These are phyloP conservation scores for Anthrax anthrax DNA, from an alignment of 2,888 invertebrate species.

Conservation along the genomic window DNA sequence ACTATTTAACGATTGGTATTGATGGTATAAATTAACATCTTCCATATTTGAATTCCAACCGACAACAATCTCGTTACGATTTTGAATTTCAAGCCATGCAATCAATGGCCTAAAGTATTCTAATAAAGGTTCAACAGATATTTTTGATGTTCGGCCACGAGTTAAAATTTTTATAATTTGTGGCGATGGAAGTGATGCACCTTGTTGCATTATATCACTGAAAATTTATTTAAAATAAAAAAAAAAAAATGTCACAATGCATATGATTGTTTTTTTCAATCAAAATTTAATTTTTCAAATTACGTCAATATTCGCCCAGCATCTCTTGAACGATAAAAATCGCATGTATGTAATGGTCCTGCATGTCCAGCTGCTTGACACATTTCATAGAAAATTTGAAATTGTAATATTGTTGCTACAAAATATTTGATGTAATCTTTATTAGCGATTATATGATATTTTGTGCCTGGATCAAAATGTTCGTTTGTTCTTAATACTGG, in stretches of 20 bases:
- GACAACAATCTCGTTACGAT: slow-evolving; percentile 52
- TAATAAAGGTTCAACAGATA: slow-evolving; percentile 62
- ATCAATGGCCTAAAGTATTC: slow-evolving; percentile 70
- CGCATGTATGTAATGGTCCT: slow-evolving; percentile 65
- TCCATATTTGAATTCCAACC: slow-evolving; percentile 60
- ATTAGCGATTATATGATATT: slow-evolving; percentile 68
- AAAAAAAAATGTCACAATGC: neutral
- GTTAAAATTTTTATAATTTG: slow-evolving; percentile 60
- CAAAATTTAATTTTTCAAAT: neutral
- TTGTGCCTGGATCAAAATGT: slow-evolving; percentile 73
- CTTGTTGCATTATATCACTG: slow-evolving; percentile 54
- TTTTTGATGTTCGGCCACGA: slow-evolving; percentile 49
- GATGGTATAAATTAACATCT: slow-evolving; percentile 47
- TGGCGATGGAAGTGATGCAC: slow-evolving; percentile 51
- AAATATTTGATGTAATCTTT: slow-evolving; percentile 63
- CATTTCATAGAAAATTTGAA: slow-evolving; percentile 68
- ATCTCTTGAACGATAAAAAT: slow-evolving; percentile 63
- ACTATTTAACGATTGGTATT: slow-evolving; percentile 8
- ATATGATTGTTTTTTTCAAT: neutral
- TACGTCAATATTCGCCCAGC: slow-evolving; percentile 64
- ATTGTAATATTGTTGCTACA: slow-evolving; percentile 66
- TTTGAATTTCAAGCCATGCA: slow-evolving; percentile 63
- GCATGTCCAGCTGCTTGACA: slow-evolving; percentile 57
- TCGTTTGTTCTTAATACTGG: slow-evolving; percentile 51
- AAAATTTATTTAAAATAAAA: slow-evolving; percentile 15